Evolutionary conservation across 1,140 invertebrate species (phyloP), one percentile per base, ranked within the genome.

Genomic region (Pararge aegeria): DNA sequence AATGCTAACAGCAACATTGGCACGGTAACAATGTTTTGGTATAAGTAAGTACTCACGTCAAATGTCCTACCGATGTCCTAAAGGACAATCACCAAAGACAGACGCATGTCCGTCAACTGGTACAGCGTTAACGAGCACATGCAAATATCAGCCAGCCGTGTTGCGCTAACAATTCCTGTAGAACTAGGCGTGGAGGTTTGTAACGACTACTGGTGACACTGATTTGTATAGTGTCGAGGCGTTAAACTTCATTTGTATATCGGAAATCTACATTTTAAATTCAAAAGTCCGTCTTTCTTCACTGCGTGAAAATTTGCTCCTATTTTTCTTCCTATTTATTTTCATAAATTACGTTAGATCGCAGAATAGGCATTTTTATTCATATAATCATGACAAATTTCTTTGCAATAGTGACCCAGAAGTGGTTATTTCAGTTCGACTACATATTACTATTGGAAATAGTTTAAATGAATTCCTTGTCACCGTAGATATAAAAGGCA

Each of bases 51-150:
- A 60, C 55, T 67, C 67, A 62, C 60, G 64, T 64, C 64, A 60
- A 50, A 59, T 27, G 46, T 59, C 44, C 18, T 12, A 15, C 18
- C 42, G 19, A 46, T 10, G 19, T 40, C 12, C 29, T 9, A 30
- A 40, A 37, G 52, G 55, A 80, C 80, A 80, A 80, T 80, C 78
- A 72, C 67, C 50, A 56, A 54, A 40, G 79, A 83, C 78, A 70
- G 80, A 85, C 80, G 70, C 64, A 58, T 70, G 84, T 84, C 85
- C 74, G 72, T 88, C 82, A 76, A 56, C 16, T 55, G 62, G 76
- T 75, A 66, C 63, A 78, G 83, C 82, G 79, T 81, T 88, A 88
- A 88, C 85, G 77, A 88, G 83, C 80, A 63, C 78, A 88, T 88
- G 85, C 85, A 88, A 88, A 88, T 88, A 68, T 50, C 60, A 50